Percentiles rank a stretch among this genome's conserved stretches.
phyloP scores from a whole-genome alignment of 2,113 vertebrate species.

The Oenanthe oenanthe region DNA sequence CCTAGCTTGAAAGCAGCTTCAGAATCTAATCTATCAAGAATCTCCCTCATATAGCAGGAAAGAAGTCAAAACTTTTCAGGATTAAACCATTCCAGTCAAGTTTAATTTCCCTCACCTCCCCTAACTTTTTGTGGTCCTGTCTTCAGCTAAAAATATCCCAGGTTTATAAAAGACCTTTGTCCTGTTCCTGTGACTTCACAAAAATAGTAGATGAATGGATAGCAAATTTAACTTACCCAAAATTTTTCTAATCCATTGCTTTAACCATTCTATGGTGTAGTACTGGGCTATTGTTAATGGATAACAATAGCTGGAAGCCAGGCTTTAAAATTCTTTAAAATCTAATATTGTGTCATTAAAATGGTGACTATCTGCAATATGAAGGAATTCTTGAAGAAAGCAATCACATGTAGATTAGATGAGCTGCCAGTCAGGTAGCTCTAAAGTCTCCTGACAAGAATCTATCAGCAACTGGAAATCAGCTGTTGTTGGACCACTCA shows the following conservation, averaged over 20 bases:
- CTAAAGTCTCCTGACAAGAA: not conserved
- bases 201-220: not conserved
- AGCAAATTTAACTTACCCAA: not conserved
- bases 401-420: not conserved
- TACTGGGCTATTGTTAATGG: not conserved
- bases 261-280: not conserved
- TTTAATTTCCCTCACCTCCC: not conserved
- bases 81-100: not conserved
- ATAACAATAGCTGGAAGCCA: not conserved
- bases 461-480: not conserved
- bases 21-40: not conserved
- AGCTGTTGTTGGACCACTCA: not conserved
- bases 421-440: not conserved
- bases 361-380: not conserved
- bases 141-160: not conserved
- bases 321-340: not conserved
- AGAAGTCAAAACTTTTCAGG: not conserved
- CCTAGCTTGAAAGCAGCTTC: not conserved
- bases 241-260: not conserved
- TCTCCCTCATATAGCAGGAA: not conserved
- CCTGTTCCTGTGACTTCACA: not conserved
- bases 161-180: not conserved
- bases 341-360: not conserved
- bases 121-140: not conserved
- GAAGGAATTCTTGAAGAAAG: not conserved